phyloP scores from a whole-genome alignment of 2,113 vertebrate species.

The Dicrurus megarhynchus region DNA sequence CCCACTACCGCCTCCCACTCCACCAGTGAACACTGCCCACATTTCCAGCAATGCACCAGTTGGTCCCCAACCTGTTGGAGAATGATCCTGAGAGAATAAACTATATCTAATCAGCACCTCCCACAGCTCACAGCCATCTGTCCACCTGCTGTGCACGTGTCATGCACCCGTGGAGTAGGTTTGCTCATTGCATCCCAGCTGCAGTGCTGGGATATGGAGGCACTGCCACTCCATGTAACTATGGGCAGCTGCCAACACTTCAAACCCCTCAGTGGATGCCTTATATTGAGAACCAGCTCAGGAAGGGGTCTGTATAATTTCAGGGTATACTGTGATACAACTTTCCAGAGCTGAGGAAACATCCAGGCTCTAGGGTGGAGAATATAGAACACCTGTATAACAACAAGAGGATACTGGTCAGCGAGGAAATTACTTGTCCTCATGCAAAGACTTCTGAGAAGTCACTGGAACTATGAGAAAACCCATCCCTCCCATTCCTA shows the following conservation, averaged over 20 bases:
- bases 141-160: neutral
- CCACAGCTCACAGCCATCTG: neutral
- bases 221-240: neutral
- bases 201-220: neutral
- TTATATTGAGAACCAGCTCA: neutral
- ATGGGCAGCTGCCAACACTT: neutral
- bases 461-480: neutral
- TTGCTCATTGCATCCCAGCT: neutral
- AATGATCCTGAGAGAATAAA: neutral
- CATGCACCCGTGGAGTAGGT: neutral
- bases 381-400: neutral
- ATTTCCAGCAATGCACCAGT: neutral
- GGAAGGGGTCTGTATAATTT: neutral
- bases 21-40: neutral
- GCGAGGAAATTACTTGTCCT: neutral
- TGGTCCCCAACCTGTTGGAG: neutral
- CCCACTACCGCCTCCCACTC: neutral
- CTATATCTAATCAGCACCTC: neutral
- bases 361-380: neutral
- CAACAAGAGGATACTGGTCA: neutral
- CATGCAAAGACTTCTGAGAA: neutral
- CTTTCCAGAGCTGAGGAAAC: neutral
- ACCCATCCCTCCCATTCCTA: neutral
- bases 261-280: neutral
- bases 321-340: neutral